Conservation (phyloP, 2,797 vertebrate genomes). For the Scarus forsteni region DNA sequence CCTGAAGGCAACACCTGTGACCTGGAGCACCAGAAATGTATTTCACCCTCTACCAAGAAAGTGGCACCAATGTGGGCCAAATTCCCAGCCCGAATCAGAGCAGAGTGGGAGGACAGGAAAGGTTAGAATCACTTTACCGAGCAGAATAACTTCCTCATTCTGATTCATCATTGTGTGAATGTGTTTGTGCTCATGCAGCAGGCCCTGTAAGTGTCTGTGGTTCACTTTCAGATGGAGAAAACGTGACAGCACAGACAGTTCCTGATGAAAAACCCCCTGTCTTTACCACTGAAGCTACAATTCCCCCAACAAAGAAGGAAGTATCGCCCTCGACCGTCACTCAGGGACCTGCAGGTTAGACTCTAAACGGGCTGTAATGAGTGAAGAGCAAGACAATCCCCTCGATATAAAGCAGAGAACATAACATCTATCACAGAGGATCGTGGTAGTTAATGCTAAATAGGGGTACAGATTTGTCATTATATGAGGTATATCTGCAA, state of each 20-base stretch:
- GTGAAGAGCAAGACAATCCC: neutral
- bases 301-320: conserved; percentile 32
- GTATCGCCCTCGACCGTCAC: conserved; percentile 27
- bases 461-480: neutral
- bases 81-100: conserved; percentile 65
- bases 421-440: neutral
- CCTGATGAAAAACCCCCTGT: conserved; percentile 21
- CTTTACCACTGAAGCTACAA: conserved; percentile 11
- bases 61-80: conserved; percentile 79
- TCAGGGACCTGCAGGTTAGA: conserved; percentile 29
- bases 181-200: neutral
- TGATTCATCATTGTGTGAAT: neutral
- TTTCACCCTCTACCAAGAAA: conserved; percentile 54
- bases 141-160: conserved; percentile 27
- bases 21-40: conserved; percentile 70
- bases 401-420: neutral
- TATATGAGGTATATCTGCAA: neutral
- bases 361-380: too few species aligned
- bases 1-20: conserved; percentile 85
- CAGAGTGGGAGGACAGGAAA: conserved; percentile 75
- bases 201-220: neutral
- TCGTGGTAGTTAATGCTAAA: neutral
- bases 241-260: conserved; percentile 14
- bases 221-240: conserved; percentile 31
- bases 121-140: conserved; percentile 31